Percentiles rank a stretch among this genome's conserved stretches.
phyloP scores from a whole-genome alignment of 2,888 invertebrate genomes.

The Lycia hirtaria region DNA sequence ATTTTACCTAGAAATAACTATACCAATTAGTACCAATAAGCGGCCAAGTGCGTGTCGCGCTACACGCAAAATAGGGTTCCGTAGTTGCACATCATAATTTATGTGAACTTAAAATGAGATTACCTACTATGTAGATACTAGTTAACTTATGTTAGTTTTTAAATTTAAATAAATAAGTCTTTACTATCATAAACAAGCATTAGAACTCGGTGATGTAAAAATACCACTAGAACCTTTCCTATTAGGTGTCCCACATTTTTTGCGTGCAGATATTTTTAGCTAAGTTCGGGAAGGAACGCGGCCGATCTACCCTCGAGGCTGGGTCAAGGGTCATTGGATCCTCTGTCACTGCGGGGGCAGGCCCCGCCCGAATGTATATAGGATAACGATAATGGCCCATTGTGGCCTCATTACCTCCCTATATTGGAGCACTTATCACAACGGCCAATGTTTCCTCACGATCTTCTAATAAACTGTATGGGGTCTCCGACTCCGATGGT shows the following conservation, averaged over 20 bases:
- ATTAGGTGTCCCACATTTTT: slow-evolving; percentile 16
- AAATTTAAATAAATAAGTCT: too few species aligned
- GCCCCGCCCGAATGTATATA: slow-evolving; percentile 56
- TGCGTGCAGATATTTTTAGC: slow-evolving; percentile 51
- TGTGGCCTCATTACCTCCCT: slow-evolving; percentile 60
- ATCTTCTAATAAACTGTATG: slow-evolving; percentile 27
- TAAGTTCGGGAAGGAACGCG: slow-evolving; percentile 48
- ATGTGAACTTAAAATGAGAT: too few species aligned
- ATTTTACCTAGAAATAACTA: too few species aligned
- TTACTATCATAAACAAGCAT: too few species aligned
- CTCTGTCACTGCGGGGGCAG: slow-evolving; percentile 46
- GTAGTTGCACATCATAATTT: too few species aligned
- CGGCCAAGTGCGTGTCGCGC: too few species aligned
- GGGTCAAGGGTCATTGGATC: slow-evolving; percentile 70
- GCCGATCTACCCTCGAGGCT: slow-evolving; percentile 50
- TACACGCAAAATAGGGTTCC: too few species aligned
- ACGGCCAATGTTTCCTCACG: slow-evolving; percentile 44
- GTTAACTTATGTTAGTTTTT: too few species aligned
- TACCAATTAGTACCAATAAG: too few species aligned
- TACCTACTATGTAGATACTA: too few species aligned
- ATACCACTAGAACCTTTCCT: not conserved
- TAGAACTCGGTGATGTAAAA: not conserved
- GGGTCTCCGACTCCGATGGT: not conserved
- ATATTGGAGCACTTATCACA: slow-evolving; percentile 63
- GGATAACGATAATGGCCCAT: slow-evolving; percentile 67